phyloP scores from a whole-genome alignment of 2,113 vertebrate species.

The Anthoscopus minutus region DNA sequence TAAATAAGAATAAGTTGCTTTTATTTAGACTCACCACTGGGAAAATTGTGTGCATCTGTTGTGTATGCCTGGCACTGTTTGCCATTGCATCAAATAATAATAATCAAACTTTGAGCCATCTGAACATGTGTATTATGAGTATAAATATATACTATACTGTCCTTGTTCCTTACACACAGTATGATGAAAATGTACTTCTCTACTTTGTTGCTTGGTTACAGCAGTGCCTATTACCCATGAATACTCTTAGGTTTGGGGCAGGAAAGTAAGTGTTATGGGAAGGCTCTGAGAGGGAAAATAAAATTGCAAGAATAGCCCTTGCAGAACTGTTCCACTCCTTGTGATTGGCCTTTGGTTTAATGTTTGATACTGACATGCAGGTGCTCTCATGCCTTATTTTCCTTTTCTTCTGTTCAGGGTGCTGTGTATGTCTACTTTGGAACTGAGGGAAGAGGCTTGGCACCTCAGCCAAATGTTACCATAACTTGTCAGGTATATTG shows the following conservation, averaged over 20 bases:
- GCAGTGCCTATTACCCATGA: neutral
- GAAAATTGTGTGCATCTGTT: neutral
- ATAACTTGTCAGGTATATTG: slow-evolving; percentile 69
- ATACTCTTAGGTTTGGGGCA: neutral
- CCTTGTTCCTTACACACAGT: neutral
- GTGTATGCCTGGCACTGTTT: neutral
- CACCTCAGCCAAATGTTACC: slow-evolving; percentile 57
- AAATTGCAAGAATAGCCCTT: neutral
- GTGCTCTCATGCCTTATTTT: neutral
- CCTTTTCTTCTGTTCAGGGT: slow-evolving; percentile 54
- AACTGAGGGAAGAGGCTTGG: neutral
- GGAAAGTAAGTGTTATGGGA: neutral
- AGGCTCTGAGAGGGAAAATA: neutral
- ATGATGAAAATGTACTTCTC: neutral
- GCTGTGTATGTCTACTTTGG: slow-evolving; percentile 74
- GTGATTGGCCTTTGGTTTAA: neutral
- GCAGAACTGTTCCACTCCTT: neutral
- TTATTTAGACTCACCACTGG: neutral
- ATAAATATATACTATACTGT: neutral
- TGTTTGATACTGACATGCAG: neutral
- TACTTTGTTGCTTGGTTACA: neutral
- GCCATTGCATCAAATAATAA: neutral
- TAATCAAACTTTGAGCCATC: neutral
- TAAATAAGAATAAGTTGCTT: neutral
- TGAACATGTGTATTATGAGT: neutral